Evolutionary conservation across 2,888 invertebrate species (phyloP).

Genomic region (Coenonympha glycerion): DNA sequence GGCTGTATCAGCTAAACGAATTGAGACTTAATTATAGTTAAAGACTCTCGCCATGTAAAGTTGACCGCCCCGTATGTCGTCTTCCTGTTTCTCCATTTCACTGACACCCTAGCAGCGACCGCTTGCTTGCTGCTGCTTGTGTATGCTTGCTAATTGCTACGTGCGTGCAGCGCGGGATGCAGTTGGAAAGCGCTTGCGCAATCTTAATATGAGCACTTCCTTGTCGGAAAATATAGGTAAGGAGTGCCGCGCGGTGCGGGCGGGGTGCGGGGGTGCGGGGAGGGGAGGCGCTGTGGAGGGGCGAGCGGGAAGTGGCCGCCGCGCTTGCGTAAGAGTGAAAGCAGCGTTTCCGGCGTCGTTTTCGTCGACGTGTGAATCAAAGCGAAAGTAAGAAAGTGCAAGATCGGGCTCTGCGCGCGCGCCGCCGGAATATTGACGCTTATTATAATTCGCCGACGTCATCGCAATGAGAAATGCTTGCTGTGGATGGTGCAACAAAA

Average conservation of each 20-base stretch:
- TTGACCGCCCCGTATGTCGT: no score
- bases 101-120: no score
- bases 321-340: slow-evolving; percentile 70
- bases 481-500: no score
- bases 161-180: slow-evolving; percentile 36
- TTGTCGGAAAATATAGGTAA: slow-evolving; percentile 67
- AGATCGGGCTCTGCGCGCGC: slow-evolving; percentile 41
- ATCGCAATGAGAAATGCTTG: no score
- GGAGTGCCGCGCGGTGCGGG: slow-evolving; percentile 42
- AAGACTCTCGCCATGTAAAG: no score
- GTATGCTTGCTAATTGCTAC: no score
- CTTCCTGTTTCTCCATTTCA: no score
- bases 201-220: slow-evolving; percentile 66
- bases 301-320: slow-evolving; percentile 57
- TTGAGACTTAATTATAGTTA: no score
- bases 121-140: no score
- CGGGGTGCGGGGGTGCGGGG: slow-evolving; percentile 21
- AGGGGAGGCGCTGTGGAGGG: slow-evolving; percentile 24
- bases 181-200: slow-evolving; percentile 59
- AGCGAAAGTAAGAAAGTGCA: slow-evolving; percentile 65
- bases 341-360: slow-evolving; percentile 69
- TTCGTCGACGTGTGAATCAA: slow-evolving; percentile 72
- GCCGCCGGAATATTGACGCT: no score
- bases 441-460: no score
- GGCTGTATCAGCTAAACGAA: no score